Evolutionary conservation across 2,888 invertebrate genomes (phyloP).

Genomic region (Parapristionchus giblindavisi): DNA sequence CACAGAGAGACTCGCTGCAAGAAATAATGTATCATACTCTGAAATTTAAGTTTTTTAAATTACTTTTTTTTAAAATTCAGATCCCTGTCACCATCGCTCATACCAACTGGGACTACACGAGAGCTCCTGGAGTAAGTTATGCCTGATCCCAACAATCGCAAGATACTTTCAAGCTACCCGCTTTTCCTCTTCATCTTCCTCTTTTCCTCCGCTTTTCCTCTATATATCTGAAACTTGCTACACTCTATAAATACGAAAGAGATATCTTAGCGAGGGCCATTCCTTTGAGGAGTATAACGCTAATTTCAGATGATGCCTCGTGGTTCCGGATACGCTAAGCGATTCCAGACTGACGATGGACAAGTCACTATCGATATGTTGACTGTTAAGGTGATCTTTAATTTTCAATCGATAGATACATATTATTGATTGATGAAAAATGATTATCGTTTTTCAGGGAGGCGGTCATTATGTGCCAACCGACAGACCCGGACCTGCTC

Average conservation of each 20-base stretch:
- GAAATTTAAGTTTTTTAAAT: not conserved
- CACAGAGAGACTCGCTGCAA: slow-evolving; percentile 47
- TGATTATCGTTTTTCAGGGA: slow-evolving; percentile 40
- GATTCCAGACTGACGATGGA: slow-evolving; percentile 41
- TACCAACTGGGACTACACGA: slow-evolving; percentile 50
- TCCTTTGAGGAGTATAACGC: no score
- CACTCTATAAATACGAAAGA: no score
- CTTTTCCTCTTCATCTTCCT: no score
- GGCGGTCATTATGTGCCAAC: slow-evolving; percentile 59
- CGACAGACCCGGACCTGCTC: slow-evolving; percentile 61
- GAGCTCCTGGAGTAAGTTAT: slow-evolving; percentile 41
- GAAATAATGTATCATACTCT: slow-evolving; percentile 6
- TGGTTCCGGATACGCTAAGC: slow-evolving; percentile 47
- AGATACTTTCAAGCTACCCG: no score
- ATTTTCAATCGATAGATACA: no score
- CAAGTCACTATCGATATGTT: slow-evolving; percentile 51
- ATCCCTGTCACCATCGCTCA: slow-evolving; percentile 44
- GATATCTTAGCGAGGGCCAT: no score
- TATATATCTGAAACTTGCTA: no score
- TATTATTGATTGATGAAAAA: not conserved
- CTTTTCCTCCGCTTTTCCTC: no score
- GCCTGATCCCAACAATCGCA: no score
- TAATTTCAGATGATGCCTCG: slow-evolving; percentile 2
- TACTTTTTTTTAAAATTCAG: slow-evolving; percentile 7
- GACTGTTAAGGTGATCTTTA: slow-evolving; percentile 49